phyloP scores from a whole-genome alignment of 2,797 vertebrate genomes.

The Gymnothorax javanicus region DNA sequence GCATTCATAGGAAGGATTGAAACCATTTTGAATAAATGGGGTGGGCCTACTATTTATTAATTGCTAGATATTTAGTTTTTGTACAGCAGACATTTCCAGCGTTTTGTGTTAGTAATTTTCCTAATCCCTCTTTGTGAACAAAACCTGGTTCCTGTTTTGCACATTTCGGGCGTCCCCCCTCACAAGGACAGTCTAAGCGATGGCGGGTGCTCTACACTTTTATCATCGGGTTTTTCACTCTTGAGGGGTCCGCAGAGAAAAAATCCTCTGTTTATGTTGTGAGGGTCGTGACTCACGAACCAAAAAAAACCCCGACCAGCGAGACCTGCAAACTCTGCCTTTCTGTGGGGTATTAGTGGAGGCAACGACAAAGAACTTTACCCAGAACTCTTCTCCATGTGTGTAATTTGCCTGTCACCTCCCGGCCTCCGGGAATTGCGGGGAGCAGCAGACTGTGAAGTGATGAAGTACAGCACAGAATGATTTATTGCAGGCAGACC shows the following conservation, averaged over 20 bases:
- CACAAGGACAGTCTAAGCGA: conserved; percentile 36
- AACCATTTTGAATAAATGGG: no score
- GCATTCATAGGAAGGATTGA: no score
- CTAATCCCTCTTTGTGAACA: neutral
- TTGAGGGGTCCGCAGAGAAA: neutral
- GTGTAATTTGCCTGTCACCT: conserved; percentile 45
- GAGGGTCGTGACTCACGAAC: conserved; percentile 20
- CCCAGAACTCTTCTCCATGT: conserved; percentile 41
- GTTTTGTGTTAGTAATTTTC: neutral
- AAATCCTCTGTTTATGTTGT: conserved; percentile 41
- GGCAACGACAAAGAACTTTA: conserved; percentile 34
- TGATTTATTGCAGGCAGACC: conserved; percentile 64
- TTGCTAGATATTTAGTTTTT: no score
- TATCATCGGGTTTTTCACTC: conserved; percentile 29
- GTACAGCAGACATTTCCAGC: no score
- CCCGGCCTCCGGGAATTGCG: conserved; percentile 47
- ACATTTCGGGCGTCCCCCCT: conserved; percentile 43
- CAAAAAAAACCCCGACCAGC: neutral
- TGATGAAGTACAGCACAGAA: conserved; percentile 44
- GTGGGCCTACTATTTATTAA: no score
- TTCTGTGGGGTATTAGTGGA: neutral
- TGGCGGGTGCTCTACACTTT: conserved; percentile 41
- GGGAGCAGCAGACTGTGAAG: conserved; percentile 45
- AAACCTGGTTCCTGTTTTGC: neutral
- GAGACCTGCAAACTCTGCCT: neutral